Conservation (phyloP, 1,140 invertebrate species). For the Eurosta solidaginis region DNA sequence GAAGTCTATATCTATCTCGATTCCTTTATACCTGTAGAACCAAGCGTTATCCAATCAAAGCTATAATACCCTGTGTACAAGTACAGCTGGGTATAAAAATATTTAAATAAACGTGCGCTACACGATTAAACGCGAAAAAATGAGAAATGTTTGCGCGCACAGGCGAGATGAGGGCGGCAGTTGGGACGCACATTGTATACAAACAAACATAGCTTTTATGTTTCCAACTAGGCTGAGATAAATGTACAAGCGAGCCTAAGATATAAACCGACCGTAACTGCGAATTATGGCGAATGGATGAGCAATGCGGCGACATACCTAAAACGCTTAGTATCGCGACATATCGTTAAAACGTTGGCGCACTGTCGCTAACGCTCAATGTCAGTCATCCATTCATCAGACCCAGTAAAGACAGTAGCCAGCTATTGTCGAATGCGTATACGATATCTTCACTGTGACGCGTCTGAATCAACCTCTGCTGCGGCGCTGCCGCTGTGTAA, state of each 20-base stretch:
- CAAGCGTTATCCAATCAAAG: too few relatives aligned
- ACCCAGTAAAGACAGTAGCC: not conserved
- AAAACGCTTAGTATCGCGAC: not conserved
- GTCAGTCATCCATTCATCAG: not conserved
- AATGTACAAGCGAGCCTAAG: not conserved
- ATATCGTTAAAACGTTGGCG: not conserved
- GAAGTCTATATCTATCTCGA: too few relatives aligned
- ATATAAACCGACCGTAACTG: too few relatives aligned
- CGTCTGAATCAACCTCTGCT: not conserved
- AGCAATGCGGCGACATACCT: not conserved
- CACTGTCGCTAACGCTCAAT: not conserved
- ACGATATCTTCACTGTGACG: slow-evolving; percentile 2
- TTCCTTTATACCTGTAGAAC: too few relatives aligned
- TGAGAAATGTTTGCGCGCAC: not conserved
- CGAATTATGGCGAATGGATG: not conserved
- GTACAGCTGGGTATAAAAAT: too few relatives aligned
- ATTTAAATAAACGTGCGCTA: not conserved
- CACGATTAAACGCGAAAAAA: slow-evolving; percentile 6
- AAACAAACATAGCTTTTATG: not conserved
- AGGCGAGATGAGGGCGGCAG: not conserved
- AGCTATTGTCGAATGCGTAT: not conserved
- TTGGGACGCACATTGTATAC: not conserved
- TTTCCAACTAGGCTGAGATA: not conserved
- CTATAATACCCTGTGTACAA: too few relatives aligned
- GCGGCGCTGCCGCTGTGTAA: not conserved